phyloP scores from a whole-genome alignment of 2,113 vertebrate species.

The Syrmaticus mikado region DNA sequence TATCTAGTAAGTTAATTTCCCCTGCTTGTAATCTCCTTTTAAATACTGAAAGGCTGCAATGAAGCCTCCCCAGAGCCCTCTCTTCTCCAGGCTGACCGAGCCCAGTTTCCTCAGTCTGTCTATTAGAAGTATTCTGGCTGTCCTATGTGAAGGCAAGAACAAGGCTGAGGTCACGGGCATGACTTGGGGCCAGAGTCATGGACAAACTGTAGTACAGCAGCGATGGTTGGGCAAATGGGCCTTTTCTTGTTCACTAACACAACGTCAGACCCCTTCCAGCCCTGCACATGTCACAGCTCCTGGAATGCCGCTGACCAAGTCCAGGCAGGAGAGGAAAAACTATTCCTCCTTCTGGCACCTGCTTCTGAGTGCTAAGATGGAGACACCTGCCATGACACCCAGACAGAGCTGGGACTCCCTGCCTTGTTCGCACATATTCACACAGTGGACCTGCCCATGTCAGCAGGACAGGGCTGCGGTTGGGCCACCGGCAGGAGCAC shows the following conservation, averaged over 20 bases:
- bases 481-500: neutral
- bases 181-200: fast-evolving
- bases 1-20: too few relatives aligned
- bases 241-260: neutral
- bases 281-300: neutral
- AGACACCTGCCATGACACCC: neutral
- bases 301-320: neutral
- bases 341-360: neutral
- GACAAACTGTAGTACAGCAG: neutral
- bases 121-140: neutral
- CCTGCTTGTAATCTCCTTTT: too few relatives aligned
- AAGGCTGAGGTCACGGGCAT: neutral
- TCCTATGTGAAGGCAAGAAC: neutral
- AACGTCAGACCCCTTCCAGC: neutral
- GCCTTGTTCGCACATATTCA: neutral
- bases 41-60: too few relatives aligned
- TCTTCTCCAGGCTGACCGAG: too few relatives aligned
- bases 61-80: too few relatives aligned
- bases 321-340: neutral
- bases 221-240: neutral
- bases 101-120: too few relatives aligned
- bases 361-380: neutral
- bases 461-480: neutral
- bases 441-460: neutral
- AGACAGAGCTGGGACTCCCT: neutral